These are phyloP conservation scores for Cacoxenus indagator DNA, from an alignment of 2,888 invertebrate genomes.

Conservation along the genomic window DNA sequence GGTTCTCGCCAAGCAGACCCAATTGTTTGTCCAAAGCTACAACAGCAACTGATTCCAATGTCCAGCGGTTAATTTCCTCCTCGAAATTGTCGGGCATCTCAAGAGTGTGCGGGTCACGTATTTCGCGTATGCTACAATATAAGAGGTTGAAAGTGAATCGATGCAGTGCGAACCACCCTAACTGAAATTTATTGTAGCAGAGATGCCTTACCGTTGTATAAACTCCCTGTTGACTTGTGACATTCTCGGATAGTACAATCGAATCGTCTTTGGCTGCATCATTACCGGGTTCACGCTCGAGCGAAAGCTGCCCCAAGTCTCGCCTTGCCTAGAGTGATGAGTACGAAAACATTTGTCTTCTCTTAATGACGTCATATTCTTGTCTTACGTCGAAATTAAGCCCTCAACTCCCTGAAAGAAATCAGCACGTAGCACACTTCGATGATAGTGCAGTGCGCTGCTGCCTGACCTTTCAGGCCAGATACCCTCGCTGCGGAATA, in stretches of 20 bases:
- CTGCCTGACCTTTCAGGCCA: conserved; percentile 71
- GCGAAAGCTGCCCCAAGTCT: conserved; percentile 77
- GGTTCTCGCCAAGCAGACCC: conserved; percentile 47
- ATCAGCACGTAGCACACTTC: conserved; percentile 51
- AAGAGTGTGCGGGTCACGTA: conserved; percentile 55
- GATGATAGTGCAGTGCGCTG: conserved; percentile 68
- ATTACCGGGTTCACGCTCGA: conserved; percentile 77
- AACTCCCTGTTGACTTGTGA: conserved; percentile 71
- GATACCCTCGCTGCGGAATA: conserved; percentile 71
- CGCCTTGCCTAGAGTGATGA: conserved; percentile 52
- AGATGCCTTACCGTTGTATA: conserved; percentile 41
- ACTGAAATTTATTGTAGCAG: neutral
- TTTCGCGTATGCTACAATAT: conserved; percentile 58
- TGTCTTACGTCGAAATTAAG: conserved; percentile 48
- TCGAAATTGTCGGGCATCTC: conserved; percentile 71
- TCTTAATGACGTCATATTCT: no score
- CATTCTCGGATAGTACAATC: conserved; percentile 72
- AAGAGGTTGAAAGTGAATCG: neutral
- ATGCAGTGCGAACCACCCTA: no score
- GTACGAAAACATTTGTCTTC: no score
- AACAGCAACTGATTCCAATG: conserved; percentile 73
- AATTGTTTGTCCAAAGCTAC: conserved; percentile 69
- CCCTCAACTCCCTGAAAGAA: conserved; percentile 52
- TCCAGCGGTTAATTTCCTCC: conserved; percentile 74
- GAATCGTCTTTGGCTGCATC: conserved; percentile 74